Base-by-base conservation (phyloP, 1,140 invertebrate species). In the Apis mellifera region DNA sequence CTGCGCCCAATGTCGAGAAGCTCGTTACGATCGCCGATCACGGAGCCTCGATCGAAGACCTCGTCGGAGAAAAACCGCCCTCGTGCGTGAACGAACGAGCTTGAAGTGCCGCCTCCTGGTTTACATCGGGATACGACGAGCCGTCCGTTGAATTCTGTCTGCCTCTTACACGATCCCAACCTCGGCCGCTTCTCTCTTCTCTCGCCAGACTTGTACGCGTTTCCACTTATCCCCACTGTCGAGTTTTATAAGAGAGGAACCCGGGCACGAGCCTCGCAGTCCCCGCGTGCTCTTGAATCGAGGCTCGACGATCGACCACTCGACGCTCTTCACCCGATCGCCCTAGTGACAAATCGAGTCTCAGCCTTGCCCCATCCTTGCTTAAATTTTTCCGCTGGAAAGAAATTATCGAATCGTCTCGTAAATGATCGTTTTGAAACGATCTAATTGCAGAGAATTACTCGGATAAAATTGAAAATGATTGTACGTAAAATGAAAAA, bases 171-270 rank as follows among this genome's bases (percentile, higher is more conserved):
- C 66, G 57, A 69, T 23, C n/a, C 62, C 5, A 42, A 42, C 32
- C 32, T 42, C 32, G 32, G 74, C 74, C 71, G 84, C 84, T 83
- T 68, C 79, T 76, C 85, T 88, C 83, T 81, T 70, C 77, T 57
- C 55, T n/a, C 57, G 57, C 15, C 42, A 57, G 78, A 64, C 66
- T 78, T 32, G 75, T 74, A 87, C 68, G 69, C 82, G 82, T 84
- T 80, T 69, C 73, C 74, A 78, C 82, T 87, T 87, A 87, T 84
- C 64, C 78, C 84, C 32, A 64, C 65, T 42, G 42, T n/a, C 52
- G 48, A 21, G 55, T 42, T 32, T 13, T 60, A 21, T 48, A 5
- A 21, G 26, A 57, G 55, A 48, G 42, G 54, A 85, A 52, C 17
- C n/a, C 68, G 68, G 71, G 26, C 23, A 73, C 71, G 42, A n/a